Base-by-base conservation (phyloP, 2,797 vertebrate species). In the Novumbra hubbsi region DNA sequence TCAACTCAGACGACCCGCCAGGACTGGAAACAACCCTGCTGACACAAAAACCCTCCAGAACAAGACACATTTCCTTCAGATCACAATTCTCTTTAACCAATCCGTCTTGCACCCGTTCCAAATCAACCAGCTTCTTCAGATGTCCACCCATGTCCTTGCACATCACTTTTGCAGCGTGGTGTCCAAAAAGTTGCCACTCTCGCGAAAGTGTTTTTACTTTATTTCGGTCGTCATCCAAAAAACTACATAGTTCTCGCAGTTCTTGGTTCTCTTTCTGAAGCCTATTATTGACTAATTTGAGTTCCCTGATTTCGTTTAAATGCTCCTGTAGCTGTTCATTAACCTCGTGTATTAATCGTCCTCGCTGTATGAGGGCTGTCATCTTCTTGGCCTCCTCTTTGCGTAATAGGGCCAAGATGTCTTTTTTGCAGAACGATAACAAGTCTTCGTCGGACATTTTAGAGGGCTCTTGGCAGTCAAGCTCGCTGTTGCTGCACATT, bases 201-300 rank as follows among this genome's bases (percentile, higher is more conserved):
- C 93, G 87, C 1, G 93, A 91, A 50, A 94, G 84, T 50, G 92
- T 91, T 75, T 93, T 91, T 65, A 91, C 92, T 73, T 93, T 93
- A 41, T 93, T 87, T 49, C 94, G 89, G 80, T 95, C 93, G 14
- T 93, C 91, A 81, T 95, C 94, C 80, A 95, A 85, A 79, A 95
- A 95, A 80, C 92, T 92, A 89, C 94, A 95, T 60, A 95, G 88
- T 80, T 94, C 93, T 68, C 94, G 91, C 78, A 95, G 89, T 81
- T 95, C 93, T 38, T 91, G 90, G 88, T 95, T 95, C 82, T 95
- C 94, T 17, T 92, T 92, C 80, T 93, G 93, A 73, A 95, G 92
- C 45, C 92, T 91, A 82, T 92, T 89, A 84, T 93, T 94, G 68
- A 93, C 92, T 75, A 91, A 90, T 87, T 94, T 94, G 60, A 95